Base-by-base conservation (phyloP, 2,797 vertebrate genomes). In the Amniataba percoides region DNA sequence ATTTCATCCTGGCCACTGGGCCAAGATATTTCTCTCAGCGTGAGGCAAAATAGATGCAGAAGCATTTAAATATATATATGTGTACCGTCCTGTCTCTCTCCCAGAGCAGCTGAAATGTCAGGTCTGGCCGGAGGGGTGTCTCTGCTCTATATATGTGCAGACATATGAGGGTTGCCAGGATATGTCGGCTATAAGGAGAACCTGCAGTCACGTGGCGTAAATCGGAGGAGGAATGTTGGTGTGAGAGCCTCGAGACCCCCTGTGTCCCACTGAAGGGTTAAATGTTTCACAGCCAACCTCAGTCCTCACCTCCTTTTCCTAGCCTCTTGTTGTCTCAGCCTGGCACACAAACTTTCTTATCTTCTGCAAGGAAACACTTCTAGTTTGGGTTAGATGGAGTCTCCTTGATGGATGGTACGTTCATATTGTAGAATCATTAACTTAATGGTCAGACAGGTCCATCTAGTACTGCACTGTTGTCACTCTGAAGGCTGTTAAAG, bases 151-250 rank as follows among this genome's bases (percentile, higher is more conserved):
- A 14, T 62, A n/a, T 73, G 46, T 71, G 53, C 83, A 39, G 71
- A 34, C 36, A 34, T 55, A 53, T 25, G 36, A 40, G 67, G 59
- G 88, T 89, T 84, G 79, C 82, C 83, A 66, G 58, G 88, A 75
- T 82, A 74, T 82, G 64, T 51, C 45, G 70, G 42, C 61, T 59
- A 53, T 46, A 40, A 74, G 66, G 74, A 80, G 69, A 84, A 69
- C 73, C 78, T 84, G 66, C 59, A 72, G 78, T 92, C 90, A 92
- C 72, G 34, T 85, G 90, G 77, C 49, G 36, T 77, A 69, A 85
- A 88, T 86, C 67, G 76, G 73, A 79, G 36, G 68, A 85, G 82
- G 90, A 92, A 90, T 90, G 87, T 82, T 52, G 65, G 18, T 65
- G 40, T 71, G 43, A 58, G 60, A 59, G 36, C 62, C 16, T n/a